Evolutionary conservation across 2,888 invertebrate species (phyloP).

Genomic region (Artemia sinica): DNA sequence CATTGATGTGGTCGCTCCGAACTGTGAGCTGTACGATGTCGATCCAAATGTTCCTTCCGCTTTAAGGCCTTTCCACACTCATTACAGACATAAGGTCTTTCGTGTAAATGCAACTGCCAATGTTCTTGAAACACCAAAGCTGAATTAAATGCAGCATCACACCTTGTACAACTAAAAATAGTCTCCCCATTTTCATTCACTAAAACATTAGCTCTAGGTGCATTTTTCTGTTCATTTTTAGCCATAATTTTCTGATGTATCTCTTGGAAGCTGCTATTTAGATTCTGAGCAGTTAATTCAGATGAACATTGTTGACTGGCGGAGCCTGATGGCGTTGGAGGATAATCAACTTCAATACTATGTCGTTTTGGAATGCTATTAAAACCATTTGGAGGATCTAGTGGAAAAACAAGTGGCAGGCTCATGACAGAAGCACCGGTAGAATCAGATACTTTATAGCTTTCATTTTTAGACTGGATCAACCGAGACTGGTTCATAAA

Average conservation of each 20-base stretch:
- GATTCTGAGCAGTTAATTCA: neutral
- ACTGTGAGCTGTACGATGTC: slow-evolving; percentile 70
- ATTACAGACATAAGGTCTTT: slow-evolving; percentile 65
- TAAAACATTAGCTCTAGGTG: slow-evolving; percentile 1
- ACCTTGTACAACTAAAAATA: slow-evolving; percentile 60
- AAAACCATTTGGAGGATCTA: slow-evolving; percentile 3
- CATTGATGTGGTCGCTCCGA: slow-evolving; percentile 75
- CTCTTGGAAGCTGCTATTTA: neutral
- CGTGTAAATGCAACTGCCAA: slow-evolving; percentile 44
- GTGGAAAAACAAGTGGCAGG: slow-evolving; percentile 1
- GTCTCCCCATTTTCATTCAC: slow-evolving; percentile 45
- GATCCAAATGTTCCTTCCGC: slow-evolving; percentile 66
- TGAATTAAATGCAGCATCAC: slow-evolving; percentile 61
- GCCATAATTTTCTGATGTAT: neutral
- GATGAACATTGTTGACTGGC: neutral
- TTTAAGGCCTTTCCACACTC: slow-evolving; percentile 72
- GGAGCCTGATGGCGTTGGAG: neutral
- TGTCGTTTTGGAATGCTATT: neutral
- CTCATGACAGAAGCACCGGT: slow-evolving; percentile 8
- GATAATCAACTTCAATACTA: neutral
- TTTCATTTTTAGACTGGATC: neutral
- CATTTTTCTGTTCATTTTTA: neutral
- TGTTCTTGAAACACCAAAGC: slow-evolving; percentile 50
- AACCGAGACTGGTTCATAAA: neutral
- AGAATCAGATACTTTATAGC: neutral